A percentile compares a stretch with the other conserved stretches of the same genome.
Conservation (phyloP, 2,113 vertebrate species). For the Rhadina sibilatrix region DNA sequence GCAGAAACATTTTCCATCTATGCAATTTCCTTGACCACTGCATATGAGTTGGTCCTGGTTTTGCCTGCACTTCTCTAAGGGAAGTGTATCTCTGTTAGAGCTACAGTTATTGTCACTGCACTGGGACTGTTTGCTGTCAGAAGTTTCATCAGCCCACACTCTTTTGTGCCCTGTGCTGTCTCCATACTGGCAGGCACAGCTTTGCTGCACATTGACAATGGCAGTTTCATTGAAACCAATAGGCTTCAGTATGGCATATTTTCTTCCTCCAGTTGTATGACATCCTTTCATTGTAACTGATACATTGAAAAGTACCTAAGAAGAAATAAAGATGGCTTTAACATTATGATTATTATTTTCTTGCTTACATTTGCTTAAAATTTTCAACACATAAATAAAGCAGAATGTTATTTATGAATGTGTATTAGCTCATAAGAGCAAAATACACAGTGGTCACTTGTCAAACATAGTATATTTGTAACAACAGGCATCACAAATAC, state of each 20-base stretch:
- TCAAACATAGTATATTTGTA: background rate
- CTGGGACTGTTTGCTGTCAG: conserved; percentile 51
- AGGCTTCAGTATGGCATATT: conserved; percentile 79
- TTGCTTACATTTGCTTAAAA: background rate
- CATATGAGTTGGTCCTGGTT: conserved; percentile 79
- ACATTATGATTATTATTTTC: background rate
- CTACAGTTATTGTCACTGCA: conserved; percentile 60
- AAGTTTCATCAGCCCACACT: conserved; percentile 74
- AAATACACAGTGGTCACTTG: background rate
- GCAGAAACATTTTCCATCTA: conserved; percentile 89
- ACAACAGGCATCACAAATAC: background rate
- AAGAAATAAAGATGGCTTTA: conserved; percentile 10
- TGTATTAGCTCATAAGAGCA: background rate
- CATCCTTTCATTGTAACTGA: conserved; percentile 85
- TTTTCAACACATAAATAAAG: background rate
- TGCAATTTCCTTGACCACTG: conserved; percentile 85
- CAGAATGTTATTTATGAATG: background rate
- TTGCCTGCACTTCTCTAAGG: conserved; percentile 62
- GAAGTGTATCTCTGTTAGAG: background rate
- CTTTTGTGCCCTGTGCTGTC: conserved; percentile 47
- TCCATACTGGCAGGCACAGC: conserved; percentile 81
- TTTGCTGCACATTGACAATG: conserved; percentile 76
- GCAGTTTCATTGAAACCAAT: conserved; percentile 96
- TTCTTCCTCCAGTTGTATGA: conserved; percentile 73
- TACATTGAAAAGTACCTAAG: conserved; percentile 89